phyloP scores from a whole-genome alignment of 2,797 vertebrate species.

The Buphagus erythrorhynchus region DNA sequence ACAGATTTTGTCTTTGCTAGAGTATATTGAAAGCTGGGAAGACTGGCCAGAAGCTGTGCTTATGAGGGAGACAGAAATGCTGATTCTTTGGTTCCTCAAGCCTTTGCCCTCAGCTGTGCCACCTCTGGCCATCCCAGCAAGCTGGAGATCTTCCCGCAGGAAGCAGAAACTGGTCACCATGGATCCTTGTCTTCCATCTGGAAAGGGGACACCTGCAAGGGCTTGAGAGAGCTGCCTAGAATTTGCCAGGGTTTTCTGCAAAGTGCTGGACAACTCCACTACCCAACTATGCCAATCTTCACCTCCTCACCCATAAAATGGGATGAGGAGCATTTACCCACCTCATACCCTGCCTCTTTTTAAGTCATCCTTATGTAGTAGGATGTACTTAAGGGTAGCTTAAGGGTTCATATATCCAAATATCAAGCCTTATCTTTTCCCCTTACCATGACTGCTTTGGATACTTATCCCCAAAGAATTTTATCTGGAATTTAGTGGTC shows the following conservation, averaged over 20 bases:
- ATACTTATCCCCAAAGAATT: neutral
- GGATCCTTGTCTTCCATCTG: neutral
- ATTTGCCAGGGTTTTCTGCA: neutral
- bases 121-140: neutral
- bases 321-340: neutral
- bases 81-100: neutral
- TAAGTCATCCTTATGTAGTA: neutral
- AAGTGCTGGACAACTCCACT: neutral
- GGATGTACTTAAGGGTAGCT: neutral
- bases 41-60: neutral
- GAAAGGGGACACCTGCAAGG: accelerated
- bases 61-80: neutral
- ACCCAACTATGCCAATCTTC: neutral
- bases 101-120: neutral
- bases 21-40: neutral
- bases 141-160: neutral
- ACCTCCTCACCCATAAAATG: neutral
- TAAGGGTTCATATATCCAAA: neutral
- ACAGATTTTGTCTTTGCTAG: neutral
- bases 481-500: neutral
- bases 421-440: neutral
- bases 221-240: neutral
- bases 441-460: neutral
- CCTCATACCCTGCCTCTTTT: neutral
- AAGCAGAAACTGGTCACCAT: neutral